A percentile compares a stretch with the other conserved stretches of the same genome.
Evolutionary conservation across 1,140 invertebrate genomes (phyloP).

Genomic region (Drosophila leontia): DNA sequence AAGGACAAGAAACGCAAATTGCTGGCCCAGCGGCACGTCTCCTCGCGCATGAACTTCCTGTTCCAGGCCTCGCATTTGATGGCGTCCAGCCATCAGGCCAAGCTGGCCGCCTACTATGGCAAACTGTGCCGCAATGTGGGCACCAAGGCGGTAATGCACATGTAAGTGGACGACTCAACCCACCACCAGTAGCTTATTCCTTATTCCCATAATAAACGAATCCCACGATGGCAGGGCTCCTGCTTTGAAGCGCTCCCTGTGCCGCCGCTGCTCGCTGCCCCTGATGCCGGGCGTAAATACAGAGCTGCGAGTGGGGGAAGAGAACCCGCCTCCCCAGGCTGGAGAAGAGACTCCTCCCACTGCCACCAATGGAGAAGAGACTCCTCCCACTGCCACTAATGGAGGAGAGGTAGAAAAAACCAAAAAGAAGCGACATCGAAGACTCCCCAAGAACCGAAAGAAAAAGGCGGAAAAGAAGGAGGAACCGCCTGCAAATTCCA

Average conservation of each 20-base stretch:
- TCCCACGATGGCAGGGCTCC: conserved; percentile 42
- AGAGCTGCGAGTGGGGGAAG: conserved; percentile 17
- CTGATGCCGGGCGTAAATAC: conserved; percentile 65
- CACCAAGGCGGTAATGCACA: conserved; percentile 58
- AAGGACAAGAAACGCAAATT: conserved; percentile 64
- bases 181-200: too few relatives aligned
- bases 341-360: neutral
- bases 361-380: neutral
- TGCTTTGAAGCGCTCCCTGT: conserved; percentile 59
- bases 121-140: conserved; percentile 72
- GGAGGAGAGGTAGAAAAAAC: neutral
- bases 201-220: neutral
- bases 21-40: conserved; percentile 42
- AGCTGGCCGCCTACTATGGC: conserved; percentile 62
- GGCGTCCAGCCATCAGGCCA: conserved; percentile 48
- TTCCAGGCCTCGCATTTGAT: conserved; percentile 70
- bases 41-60: conserved; percentile 66
- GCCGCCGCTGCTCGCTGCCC: conserved; percentile 59
- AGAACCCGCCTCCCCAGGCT: neutral
- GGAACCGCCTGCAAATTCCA: too few relatives aligned
- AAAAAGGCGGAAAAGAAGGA: neutral
- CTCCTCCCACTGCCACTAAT: too few relatives aligned
- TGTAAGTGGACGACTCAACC: conserved; percentile 38
- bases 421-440: conserved; percentile 36
- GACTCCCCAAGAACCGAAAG: conserved; percentile 8